phyloP scores from a whole-genome alignment of 1,140 invertebrate species.

The Lasioglossum albipes region DNA sequence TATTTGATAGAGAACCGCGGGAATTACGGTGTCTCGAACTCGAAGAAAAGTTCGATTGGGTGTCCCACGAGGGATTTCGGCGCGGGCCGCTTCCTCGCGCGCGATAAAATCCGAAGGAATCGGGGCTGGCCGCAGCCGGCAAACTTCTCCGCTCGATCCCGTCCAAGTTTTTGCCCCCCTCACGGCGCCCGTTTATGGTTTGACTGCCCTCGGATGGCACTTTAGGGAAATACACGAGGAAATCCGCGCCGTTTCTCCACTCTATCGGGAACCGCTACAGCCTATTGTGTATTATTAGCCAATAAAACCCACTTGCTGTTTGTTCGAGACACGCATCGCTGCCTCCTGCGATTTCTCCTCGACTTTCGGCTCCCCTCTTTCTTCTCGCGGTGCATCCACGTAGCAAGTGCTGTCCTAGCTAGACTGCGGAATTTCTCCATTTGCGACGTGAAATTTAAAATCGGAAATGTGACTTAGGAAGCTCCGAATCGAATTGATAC shows the following conservation, averaged over 20 bases:
- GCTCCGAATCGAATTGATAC: too few relatives aligned
- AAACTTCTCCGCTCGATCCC: conserved; percentile 58
- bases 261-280: conserved; percentile 33
- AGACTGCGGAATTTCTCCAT: too few relatives aligned
- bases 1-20: not conserved
- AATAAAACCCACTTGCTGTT: conserved; percentile 63
- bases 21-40: conserved; percentile 9
- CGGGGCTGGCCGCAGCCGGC: conserved; percentile 11
- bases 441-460: too few relatives aligned
- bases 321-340: conserved; percentile 17
- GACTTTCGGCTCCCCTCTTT: not conserved
- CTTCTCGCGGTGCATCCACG: not conserved
- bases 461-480: too few relatives aligned
- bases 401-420: too few relatives aligned
- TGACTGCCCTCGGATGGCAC: conserved; percentile 77
- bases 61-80: conserved; percentile 29
- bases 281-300: conserved; percentile 74
- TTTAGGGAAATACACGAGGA: conserved; percentile 77
- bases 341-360: not conserved
- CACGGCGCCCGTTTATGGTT: conserved; percentile 74
- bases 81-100: conserved; percentile 33
- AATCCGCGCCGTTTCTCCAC: conserved; percentile 52
- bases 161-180: conserved; percentile 62
- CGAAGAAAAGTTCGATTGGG: conserved; percentile 42
- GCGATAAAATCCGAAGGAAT: conserved; percentile 60